Evolutionary conservation across 2,797 vertebrate species (phyloP), one percentile per base, ranked within the genome.

Genomic region (Hoplostethus mediterraneus): DNA sequence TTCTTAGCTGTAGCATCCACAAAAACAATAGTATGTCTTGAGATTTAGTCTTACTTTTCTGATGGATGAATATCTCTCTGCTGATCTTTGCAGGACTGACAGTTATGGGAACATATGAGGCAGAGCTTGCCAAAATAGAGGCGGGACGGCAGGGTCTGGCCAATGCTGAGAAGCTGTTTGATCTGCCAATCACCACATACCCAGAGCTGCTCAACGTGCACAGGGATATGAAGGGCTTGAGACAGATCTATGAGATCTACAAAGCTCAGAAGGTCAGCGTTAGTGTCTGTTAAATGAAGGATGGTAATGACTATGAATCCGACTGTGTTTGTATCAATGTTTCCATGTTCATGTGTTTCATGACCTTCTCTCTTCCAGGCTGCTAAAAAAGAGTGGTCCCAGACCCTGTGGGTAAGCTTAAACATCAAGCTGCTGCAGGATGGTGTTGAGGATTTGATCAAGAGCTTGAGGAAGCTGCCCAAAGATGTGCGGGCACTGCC

Each of bases 391-490:
- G 92, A 97, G 57, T 99, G 98, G 98, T 98, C 98, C 49, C 95
- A 96, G 93, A 97, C 96, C 0, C 92, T 99, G 52, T 99, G 98
- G 98, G 89, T 91, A 71, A 94, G 99, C 90, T 94, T 99, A 76
- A 93, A 98, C 52, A 95, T 98, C 2, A 95, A 96, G 79, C 2
- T 96, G 70, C 95, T 99, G 12, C 97, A 97, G 85, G 97, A 97
- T 0, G 98, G 97, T 5, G 91, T 96, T 0, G 97, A 99, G 0
- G 90, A 89, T 3, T 97, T 96, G 77, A 94, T 97, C 74, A 96
- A 92, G 90, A 76, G 63, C 2, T 81, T 98, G 51, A 93, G 92
- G 62, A 95, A 95, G 84, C 89, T 99, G 47, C 95, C 98, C 0
- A 96, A 93, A 76, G 90, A 95, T 0, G 95, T 96, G 21, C 95